A percentile compares a stretch with the other conserved stretches of the same genome.
These are phyloP conservation scores for Dryobates pubescens DNA, from an alignment of 2,797 vertebrate genomes.

Conservation along the genomic window DNA sequence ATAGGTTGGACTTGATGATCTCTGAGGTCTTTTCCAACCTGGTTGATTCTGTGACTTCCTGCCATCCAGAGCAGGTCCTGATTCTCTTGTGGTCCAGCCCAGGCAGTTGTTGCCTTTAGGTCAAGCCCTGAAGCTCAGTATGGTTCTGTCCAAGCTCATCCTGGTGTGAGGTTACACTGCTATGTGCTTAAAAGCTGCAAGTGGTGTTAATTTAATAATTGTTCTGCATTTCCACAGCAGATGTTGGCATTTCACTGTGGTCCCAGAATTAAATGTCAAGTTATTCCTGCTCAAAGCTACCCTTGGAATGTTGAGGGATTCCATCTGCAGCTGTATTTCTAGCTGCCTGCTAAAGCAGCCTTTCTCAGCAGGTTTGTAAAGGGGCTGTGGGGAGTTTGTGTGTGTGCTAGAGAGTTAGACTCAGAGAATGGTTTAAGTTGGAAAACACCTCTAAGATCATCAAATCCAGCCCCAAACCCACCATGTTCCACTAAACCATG, in stretches of 20 bases:
- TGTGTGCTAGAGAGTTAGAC: conserved; percentile 26
- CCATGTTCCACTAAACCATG: too few species aligned
- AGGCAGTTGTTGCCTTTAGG: not conserved
- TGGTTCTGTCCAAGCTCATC: not conserved
- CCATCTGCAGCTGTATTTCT: conserved; percentile 70
- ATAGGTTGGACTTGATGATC: too few species aligned
- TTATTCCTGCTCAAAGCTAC: conserved; percentile 68
- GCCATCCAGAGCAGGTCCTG: not conserved
- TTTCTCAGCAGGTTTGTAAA: conserved; percentile 63
- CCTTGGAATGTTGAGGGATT: conserved; percentile 45
- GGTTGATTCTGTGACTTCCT: not conserved
- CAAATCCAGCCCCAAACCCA: too few species aligned
- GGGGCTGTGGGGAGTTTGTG: conserved; percentile 6
- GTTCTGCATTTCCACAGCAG: conserved; percentile 61
- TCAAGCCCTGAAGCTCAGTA: not conserved
- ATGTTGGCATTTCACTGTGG: conserved; percentile 77
- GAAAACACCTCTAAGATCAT: too few species aligned
- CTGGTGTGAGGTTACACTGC: not conserved
- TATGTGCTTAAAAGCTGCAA: conserved; percentile 11
- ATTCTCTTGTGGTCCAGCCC: not conserved
- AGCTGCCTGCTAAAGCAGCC: conserved; percentile 24
- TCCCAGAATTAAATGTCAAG: conserved; percentile 78
- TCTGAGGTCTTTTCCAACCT: too few species aligned
- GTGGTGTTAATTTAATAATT: conserved; percentile 50
- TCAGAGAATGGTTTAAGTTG: too few species aligned